Evolutionary conservation across 2,888 invertebrate genomes (phyloP).

Genomic region (Labia minor): DNA sequence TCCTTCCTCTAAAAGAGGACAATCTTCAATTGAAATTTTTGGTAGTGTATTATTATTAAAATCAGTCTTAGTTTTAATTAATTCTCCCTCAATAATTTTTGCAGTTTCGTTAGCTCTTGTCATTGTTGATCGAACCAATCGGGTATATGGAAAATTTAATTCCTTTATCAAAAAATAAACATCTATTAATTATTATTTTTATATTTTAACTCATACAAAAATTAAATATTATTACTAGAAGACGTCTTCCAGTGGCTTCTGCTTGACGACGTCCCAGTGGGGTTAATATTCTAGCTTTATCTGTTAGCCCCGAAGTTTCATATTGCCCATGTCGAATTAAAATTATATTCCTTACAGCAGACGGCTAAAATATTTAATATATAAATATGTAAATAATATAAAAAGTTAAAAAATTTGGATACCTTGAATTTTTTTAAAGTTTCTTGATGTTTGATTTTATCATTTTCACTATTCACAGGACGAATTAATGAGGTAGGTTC

Average conservation of each 20-base stretch:
- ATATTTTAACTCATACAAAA: not conserved
- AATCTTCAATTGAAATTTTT: constrained; percentile 43
- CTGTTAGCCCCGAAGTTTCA: constrained; percentile 56
- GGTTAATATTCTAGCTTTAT: constrained; percentile 66
- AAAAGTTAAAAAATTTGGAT: not conserved
- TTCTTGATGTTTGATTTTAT: constrained; percentile 58
- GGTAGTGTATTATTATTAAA: constrained; percentile 30
- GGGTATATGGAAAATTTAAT: constrained; percentile 66
- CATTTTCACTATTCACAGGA: constrained; percentile 45
- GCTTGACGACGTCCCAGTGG: constrained; percentile 56
- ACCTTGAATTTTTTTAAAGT: constrained; percentile 48
- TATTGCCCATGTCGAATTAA: constrained; percentile 95
- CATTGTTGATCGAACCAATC: constrained; percentile 83
- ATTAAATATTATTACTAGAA: constrained; percentile 21
- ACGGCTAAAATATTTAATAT: constrained; percentile 32
- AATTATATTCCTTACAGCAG: constrained; percentile 68
- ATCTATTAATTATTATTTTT: not conserved
- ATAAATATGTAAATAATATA: not conserved
- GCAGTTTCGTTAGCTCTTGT: constrained; percentile 87
- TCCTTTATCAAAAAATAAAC: constrained; percentile 46
- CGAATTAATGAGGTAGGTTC: constrained; percentile 60
- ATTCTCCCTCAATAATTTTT: constrained; percentile 59
- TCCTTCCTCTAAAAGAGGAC: constrained; percentile 77
- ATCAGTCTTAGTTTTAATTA: constrained; percentile 37
- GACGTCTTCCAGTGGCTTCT: constrained; percentile 37